These are phyloP conservation scores for Gambusia affinis DNA, from an alignment of 2,113 vertebrate genomes.

Conservation along the genomic window DNA sequence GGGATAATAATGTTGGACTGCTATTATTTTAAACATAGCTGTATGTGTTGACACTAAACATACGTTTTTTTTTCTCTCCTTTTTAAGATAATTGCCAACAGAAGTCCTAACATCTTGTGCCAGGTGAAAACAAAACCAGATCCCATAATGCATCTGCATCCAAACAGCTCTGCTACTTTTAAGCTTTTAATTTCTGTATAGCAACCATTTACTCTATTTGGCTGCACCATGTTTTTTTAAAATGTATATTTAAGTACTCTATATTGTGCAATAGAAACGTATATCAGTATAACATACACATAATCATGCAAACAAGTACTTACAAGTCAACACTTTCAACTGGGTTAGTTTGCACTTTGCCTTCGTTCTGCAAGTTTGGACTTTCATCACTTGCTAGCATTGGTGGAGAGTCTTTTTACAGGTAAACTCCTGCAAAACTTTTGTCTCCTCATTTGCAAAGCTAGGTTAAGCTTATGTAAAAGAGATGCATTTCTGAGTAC, in stretches of 20 bases:
- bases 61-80: too few species aligned
- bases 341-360: constrained; percentile 48
- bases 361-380: constrained; percentile 48
- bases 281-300: constrained; percentile 9
- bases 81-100: too few species aligned
- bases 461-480: constrained; percentile 84
- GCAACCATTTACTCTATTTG: not conserved
- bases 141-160: not conserved
- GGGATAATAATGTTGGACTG: too few species aligned
- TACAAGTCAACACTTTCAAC: constrained; percentile 41
- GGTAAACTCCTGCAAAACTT: constrained; percentile 59
- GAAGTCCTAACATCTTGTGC: too few species aligned
- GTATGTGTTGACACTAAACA: not conserved
- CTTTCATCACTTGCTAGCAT: constrained; percentile 48
- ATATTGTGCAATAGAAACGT: not conserved
- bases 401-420: constrained; percentile 34
- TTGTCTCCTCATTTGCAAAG: constrained; percentile 77
- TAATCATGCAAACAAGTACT: constrained; percentile 35
- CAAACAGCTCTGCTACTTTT: not conserved
- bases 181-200: not conserved
- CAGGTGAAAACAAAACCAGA: too few species aligned
- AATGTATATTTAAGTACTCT: not conserved
- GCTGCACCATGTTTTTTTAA: too few species aligned
- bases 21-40: too few species aligned
- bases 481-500: constrained; percentile 74